Percentiles rank a stretch among this genome's conserved stretches.
These are phyloP conservation scores for Osmerus mordax DNA, from an alignment of 2,113 vertebrate species.

Conservation along the genomic window DNA sequence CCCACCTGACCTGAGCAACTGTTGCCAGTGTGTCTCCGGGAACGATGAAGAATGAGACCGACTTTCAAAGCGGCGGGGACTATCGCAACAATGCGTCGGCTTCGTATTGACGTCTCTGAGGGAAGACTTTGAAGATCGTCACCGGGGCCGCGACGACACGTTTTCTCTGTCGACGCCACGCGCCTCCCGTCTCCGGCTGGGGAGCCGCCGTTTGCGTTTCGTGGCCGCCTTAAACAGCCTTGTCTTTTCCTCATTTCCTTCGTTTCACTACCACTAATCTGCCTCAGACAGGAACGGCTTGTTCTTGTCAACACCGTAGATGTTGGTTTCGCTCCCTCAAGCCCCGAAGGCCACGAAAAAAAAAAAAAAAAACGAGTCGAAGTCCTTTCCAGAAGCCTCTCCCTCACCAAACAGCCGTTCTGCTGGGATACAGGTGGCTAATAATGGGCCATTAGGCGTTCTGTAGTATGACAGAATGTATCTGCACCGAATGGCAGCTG, in stretches of 20 bases:
- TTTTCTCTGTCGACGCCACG: too few species aligned
- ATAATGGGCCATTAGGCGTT: conserved; percentile 63
- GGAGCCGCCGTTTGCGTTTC: too few species aligned
- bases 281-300: too few species aligned
- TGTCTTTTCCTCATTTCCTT: too few species aligned
- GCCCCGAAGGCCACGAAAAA: neutral
- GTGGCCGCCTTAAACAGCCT: too few species aligned
- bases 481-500: conserved; percentile 62
- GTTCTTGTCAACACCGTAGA: too few species aligned
- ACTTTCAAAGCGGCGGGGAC: neutral
- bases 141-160: too few species aligned
- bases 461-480: conserved; percentile 55
- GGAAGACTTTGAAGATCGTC: neutral
- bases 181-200: too few species aligned
- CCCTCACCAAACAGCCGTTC: conserved; percentile 22
- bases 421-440: conserved; percentile 51
- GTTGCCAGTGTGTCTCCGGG: conserved; percentile 23
- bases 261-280: neutral
- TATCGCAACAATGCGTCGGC: too few species aligned
- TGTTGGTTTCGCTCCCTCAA: too few species aligned
- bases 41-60: conserved; percentile 16
- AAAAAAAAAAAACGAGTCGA: neutral
- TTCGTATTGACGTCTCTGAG: neutral
- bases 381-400: neutral
- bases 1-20: conserved; percentile 18